phyloP scores from a whole-genome alignment of 2,113 vertebrate species.

The Cinclus cinclus region DNA sequence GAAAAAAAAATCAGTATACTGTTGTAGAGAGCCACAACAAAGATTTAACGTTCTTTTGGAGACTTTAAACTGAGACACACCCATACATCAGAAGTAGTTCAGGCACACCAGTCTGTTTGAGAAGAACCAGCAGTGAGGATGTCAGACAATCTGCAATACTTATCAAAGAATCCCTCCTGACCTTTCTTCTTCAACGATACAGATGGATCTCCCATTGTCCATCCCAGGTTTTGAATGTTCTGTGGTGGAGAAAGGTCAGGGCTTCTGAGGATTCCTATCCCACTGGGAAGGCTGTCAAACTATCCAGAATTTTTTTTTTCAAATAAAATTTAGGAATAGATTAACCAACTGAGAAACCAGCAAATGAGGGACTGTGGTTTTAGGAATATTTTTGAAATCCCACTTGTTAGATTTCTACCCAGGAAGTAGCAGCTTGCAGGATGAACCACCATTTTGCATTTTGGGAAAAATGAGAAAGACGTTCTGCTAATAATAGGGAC shows the following conservation, averaged over 20 bases:
- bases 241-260: background rate
- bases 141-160: background rate
- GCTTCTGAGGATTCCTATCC: background rate
- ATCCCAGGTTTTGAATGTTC: background rate
- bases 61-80: background rate
- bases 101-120: background rate
- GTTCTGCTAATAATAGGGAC: background rate
- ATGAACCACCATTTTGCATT: background rate
- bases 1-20: background rate
- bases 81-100: background rate
- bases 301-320: background rate
- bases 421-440: background rate
- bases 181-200: background rate
- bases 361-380: fast-evolving
- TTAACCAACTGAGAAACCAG: background rate
- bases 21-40: background rate
- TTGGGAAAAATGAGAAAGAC: background rate
- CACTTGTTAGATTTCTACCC: background rate
- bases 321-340: background rate
- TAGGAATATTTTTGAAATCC: background rate
- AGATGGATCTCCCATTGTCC: background rate
- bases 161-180: background rate
- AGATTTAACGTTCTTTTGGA: background rate
- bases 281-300: background rate
- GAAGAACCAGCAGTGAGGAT: background rate